Percentiles rank a stretch among this genome's conserved stretches.
Evolutionary conservation across 2,888 invertebrate genomes (phyloP).

Genomic region (Pantelozetes paolii): DNA sequence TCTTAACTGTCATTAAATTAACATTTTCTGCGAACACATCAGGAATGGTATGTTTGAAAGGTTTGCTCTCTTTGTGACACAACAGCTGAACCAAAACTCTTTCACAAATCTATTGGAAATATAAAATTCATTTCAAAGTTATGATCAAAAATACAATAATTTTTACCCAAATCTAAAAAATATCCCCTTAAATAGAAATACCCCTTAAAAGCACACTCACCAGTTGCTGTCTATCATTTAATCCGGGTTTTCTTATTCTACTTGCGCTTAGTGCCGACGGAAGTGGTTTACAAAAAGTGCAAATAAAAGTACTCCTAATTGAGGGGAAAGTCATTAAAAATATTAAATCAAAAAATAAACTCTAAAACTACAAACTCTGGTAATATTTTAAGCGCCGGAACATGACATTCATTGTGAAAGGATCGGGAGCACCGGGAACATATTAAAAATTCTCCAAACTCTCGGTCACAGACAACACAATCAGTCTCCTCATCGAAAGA

Average conservation of each 20-base stretch:
- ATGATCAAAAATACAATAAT: too few relatives aligned
- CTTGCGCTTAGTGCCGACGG: too few relatives aligned
- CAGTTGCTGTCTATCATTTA: conserved; percentile 13
- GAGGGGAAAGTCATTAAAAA: neutral
- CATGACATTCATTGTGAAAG: conserved; percentile 68
- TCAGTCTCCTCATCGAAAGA: conserved; percentile 37
- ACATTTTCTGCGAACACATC: neutral
- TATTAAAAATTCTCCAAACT: conserved; percentile 61
- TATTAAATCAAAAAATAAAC: neutral
- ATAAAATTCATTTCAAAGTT: neutral
- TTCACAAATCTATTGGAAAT: conserved; percentile 4
- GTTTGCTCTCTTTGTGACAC: conserved; percentile 10
- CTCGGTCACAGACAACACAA: conserved; percentile 64
- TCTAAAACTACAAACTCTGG: conserved; percentile 5
- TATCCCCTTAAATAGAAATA: too few relatives aligned
- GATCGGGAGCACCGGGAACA: conserved; percentile 63
- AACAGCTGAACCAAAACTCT: neutral
- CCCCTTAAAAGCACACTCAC: too few relatives aligned
- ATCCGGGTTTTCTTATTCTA: neutral
- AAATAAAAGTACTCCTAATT: conserved; percentile 9
- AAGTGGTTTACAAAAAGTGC: conserved; percentile 15
- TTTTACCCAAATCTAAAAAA: too few relatives aligned
- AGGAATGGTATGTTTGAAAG: neutral
- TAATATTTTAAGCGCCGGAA: neutral
- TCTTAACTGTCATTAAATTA: conserved; percentile 1